Conservation (phyloP, 2,888 invertebrate genomes). For the Dorcus hopei region DNA sequence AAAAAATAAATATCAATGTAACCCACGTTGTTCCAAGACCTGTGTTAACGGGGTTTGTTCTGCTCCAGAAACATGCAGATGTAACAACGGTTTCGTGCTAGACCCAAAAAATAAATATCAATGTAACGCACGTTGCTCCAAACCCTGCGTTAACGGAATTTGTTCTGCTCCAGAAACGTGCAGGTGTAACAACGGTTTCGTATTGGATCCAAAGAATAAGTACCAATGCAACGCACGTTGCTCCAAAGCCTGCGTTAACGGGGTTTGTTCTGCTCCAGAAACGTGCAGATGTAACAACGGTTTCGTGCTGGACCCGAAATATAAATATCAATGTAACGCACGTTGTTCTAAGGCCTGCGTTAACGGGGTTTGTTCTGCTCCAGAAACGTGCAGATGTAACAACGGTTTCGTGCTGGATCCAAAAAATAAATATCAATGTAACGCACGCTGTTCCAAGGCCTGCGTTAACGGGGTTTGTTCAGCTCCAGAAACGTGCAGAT, state of each 20-base stretch:
- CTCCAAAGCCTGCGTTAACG: conserved; percentile 42
- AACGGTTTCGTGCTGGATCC: conserved; percentile 13
- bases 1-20: conserved; percentile 11
- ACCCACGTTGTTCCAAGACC: conserved; percentile 4
- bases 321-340: conserved; percentile 29
- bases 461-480: conserved; percentile 47
- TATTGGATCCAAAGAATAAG: conserved; percentile 15
- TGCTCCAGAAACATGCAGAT: conserved; percentile 51
- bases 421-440: conserved; percentile 36
- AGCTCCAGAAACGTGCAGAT: conserved; percentile 34
- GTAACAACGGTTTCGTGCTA: conserved; percentile 31
- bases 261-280: conserved; percentile 10
- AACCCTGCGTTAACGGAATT: conserved; percentile 21
- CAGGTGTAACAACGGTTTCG: conserved; percentile 29
- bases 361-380: conserved; percentile 27
- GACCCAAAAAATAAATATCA: conserved; percentile 11
- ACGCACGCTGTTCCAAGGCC: conserved; percentile 29
- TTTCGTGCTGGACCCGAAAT: conserved; percentile 20
- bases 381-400: conserved; percentile 23
- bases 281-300: conserved; percentile 19
- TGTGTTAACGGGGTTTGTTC: conserved; percentile 8
- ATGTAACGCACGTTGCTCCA: conserved; percentile 20
- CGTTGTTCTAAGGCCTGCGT: conserved; percentile 24
- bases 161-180: conserved; percentile 37
- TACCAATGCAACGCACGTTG: conserved; percentile 28